Conservation (phyloP, 2,113 vertebrate species). For the Puma concolor region DNA sequence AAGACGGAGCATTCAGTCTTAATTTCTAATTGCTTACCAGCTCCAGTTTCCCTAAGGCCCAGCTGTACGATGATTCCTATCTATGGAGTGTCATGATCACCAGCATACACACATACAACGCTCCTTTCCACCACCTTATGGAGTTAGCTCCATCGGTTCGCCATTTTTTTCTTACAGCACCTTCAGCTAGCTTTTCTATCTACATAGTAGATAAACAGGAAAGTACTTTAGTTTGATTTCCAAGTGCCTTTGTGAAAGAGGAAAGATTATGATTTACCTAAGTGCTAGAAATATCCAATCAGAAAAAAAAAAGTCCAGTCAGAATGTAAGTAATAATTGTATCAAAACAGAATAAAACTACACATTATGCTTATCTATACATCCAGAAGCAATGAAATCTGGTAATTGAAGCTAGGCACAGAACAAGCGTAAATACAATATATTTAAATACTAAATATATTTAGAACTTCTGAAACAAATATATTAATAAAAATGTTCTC, state of each 20-base stretch:
- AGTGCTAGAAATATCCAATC: neutral
- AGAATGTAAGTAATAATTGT: neutral
- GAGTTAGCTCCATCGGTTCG: neutral
- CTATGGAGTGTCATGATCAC: neutral
- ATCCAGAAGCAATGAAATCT: neutral
- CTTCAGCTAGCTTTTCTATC: neutral
- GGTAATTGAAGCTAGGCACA: constrained; percentile 4
- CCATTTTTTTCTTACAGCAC: neutral
- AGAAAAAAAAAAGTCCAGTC: neutral
- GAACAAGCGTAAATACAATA: neutral
- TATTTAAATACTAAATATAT: neutral
- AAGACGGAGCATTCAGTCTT: neutral
- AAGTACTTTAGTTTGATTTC: constrained; percentile 43
- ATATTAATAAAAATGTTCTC: neutral
- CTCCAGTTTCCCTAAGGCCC: neutral
- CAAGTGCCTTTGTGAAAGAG: constrained; percentile 16
- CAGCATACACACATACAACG: neutral
- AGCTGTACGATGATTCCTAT: neutral
- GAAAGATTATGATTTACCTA: constrained; percentile 11
- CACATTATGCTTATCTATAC: neutral
- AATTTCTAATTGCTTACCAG: neutral
- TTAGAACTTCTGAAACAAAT: neutral
- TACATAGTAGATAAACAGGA: neutral
- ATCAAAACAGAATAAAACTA: constrained; percentile 25
- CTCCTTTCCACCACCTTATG: neutral